Evolutionary conservation across 2,113 vertebrate genomes (phyloP), one percentile per base, ranked within the genome.

Genomic region (Helogale parvula): DNA sequence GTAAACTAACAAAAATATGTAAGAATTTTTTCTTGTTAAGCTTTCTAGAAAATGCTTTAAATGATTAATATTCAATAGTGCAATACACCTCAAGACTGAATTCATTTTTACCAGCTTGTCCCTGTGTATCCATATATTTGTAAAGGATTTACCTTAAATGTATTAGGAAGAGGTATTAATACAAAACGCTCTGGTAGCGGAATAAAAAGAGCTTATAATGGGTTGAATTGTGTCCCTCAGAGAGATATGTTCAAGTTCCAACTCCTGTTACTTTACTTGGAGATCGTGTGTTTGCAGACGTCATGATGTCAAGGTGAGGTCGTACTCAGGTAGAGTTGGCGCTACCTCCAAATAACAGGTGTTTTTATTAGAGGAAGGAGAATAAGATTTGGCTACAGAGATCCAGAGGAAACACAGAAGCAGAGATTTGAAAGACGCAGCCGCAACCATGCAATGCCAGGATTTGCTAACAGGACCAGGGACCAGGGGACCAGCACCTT

Each of bases 11-110:
- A 88, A 69, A 72, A 66, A 60, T 89, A 38, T 52, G 31, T 76
- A 77, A 52, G 25, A 33, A 9, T 38, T 54, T 60, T 13, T 63
- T 68, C 13, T 87, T 31, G 31, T 72, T 95, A 17, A 93, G 41
- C 65, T 92, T 89, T 87, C 79, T 95, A 94, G 80, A 69, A 84
- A 80, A 74, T n/a, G 0, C 45, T 88, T 76, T 79, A 50, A 71
- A 74, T 60, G 79, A 0, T 92, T 57, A 47, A 29, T 68, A 74
- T 63, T 88, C n/a, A 68, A 8, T 25, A 29, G 21, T 68, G 31
- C 1, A 60, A 15, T 7, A 71, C 50, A 3, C 17, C 21, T 83
- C 15, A 35, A 83, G 35, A 52, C 23, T 79, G 31, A 89, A 29
- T 77, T 68, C 84, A 31, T 41, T 52, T 88, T 84, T 88, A 38